Percentiles rank a stretch among this genome's conserved stretches.
Conservation (phyloP, 2,888 invertebrate species). For the Cephus runcator region DNA sequence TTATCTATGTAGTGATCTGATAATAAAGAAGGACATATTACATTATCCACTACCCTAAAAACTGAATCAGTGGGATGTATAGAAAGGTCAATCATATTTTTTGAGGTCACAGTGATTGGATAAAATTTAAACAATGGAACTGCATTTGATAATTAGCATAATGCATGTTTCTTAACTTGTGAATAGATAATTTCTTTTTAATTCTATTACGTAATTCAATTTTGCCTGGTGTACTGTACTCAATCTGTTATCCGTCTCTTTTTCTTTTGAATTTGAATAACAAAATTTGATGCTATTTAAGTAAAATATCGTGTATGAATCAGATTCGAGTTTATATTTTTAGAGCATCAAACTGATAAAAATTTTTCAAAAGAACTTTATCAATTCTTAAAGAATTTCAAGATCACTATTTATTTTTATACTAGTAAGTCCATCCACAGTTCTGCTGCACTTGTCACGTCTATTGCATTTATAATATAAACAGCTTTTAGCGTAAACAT, state of each 20-base stretch:
- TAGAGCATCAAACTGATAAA: background rate
- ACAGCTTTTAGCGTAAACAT: background rate
- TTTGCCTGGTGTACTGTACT: background rate
- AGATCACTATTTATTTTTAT: background rate
- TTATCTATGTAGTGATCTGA: background rate
- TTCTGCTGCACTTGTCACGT: background rate
- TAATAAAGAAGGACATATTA: background rate
- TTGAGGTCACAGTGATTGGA: background rate
- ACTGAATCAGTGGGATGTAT: background rate
- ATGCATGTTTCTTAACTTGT: background rate
- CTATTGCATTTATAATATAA: background rate
- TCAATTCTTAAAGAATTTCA: background rate
- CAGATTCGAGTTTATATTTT: background rate
- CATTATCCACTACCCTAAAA: background rate
- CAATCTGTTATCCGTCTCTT: background rate
- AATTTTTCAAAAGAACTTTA: background rate
- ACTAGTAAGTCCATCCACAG: background rate
- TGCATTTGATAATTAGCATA: background rate
- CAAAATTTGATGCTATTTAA: background rate
- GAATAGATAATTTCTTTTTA: background rate
- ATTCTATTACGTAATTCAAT: background rate
- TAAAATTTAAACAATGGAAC: background rate
- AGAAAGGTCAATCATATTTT: background rate
- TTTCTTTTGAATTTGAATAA: background rate
- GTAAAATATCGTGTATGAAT: background rate